Conservation (phyloP, 2,888 invertebrate genomes). For the Peribatodes rhomboidaria region DNA sequence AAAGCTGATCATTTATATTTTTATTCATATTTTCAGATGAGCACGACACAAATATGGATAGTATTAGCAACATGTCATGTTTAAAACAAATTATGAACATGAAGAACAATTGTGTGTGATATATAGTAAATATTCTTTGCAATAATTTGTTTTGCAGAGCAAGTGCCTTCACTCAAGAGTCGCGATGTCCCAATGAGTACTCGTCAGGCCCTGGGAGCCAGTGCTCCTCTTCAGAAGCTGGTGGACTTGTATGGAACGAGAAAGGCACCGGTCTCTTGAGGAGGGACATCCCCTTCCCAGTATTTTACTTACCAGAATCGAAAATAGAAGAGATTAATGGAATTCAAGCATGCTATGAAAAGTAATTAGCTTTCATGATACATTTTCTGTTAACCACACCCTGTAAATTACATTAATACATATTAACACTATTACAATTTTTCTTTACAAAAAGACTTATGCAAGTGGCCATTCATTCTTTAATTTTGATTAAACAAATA, state of each 20-base stretch:
- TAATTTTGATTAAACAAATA: too few relatives aligned
- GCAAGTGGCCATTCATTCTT: too few relatives aligned
- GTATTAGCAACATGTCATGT: too few relatives aligned
- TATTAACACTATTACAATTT: too few relatives aligned
- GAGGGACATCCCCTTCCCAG: slow-evolving; percentile 95
- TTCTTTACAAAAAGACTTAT: too few relatives aligned
- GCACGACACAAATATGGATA: too few relatives aligned
- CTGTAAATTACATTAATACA: too few relatives aligned
- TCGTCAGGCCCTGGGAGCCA: slow-evolving; percentile 80
- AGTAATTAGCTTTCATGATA: slow-evolving; percentile 59
- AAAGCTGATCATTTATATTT: too few relatives aligned
- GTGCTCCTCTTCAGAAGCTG: slow-evolving; percentile 77
- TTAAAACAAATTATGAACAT: too few relatives aligned
- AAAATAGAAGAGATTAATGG: slow-evolving; percentile 74
- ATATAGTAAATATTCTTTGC: not conserved
- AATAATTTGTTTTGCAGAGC: slow-evolving; percentile 59
- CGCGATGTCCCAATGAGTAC: slow-evolving; percentile 93
- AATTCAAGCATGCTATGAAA: slow-evolving; percentile 87
- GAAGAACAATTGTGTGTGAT: too few relatives aligned
- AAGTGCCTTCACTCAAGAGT: slow-evolving; percentile 87
- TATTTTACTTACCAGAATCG: slow-evolving; percentile 90
- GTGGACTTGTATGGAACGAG: slow-evolving; percentile 94
- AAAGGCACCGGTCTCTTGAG: slow-evolving; percentile 91
- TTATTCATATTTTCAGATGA: too few relatives aligned
- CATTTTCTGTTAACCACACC: too few relatives aligned